phyloP scores from a whole-genome alignment of 2,113 vertebrate genomes.

The Mus pahari region DNA sequence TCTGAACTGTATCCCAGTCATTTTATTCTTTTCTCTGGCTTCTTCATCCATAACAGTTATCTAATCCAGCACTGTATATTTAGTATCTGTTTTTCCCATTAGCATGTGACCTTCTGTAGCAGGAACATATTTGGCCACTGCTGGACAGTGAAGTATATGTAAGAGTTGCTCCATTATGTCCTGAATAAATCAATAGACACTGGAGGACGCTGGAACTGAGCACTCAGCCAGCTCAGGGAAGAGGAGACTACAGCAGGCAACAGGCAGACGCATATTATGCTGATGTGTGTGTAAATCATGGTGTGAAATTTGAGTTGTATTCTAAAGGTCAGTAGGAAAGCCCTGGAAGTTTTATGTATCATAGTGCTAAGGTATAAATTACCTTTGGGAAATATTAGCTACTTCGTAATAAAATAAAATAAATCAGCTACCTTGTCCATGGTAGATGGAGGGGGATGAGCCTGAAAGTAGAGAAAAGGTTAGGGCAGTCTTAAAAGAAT shows the following conservation, averaged over 20 bases:
- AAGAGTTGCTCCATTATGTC: neutral
- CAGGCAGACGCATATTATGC: neutral
- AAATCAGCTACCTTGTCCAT: neutral
- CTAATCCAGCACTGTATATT: neutral
- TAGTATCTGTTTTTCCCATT: neutral
- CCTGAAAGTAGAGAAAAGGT: neutral
- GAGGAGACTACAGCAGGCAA: neutral
- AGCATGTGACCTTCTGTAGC: neutral
- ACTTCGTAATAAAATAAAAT: constrained; percentile 59
- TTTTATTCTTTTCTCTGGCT: neutral
- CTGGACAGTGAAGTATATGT: neutral
- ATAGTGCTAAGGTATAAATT: constrained; percentile 22
- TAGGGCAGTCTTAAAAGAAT: neutral
- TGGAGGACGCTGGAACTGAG: neutral
- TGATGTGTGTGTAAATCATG: constrained; percentile 24
- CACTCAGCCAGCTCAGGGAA: neutral
- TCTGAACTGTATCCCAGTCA: neutral
- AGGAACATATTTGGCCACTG: neutral
- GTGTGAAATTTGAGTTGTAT: constrained; percentile 21
- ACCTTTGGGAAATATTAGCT: constrained; percentile 49
- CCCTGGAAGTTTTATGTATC: constrained; percentile 24
- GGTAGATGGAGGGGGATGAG: neutral
- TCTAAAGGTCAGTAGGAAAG: constrained; percentile 31
- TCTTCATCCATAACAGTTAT: neutral
- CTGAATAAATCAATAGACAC: neutral